Evolutionary conservation across 1,140 invertebrate genomes (phyloP), one percentile per base, ranked within the genome.

Genomic region (Popillia japonica): DNA sequence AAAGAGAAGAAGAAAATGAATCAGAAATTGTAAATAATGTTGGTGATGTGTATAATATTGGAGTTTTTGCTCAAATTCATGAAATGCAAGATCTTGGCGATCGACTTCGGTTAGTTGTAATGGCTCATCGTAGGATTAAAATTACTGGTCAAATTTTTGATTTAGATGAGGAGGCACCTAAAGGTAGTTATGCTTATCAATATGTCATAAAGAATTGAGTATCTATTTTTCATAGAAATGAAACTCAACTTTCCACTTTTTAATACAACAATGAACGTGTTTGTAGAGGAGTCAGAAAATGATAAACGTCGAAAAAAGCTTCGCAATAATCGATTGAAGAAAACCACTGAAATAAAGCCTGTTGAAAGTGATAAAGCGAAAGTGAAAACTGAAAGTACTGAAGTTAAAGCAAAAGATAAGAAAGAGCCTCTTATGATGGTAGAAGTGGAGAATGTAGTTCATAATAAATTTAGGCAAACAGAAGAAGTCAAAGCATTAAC

Each of bases 41-140:
- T 40, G 90, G 94, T 85, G 97, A 99, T 77, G 89, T 99, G 27
- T 96, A 99, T 87, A 87, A 91, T 59, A 90, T 99, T 23, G 99
- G 99, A 40, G 96, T 98, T 9, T 99, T 99, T 90, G 98, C 96
- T 40, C 96, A 99, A 88, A 99, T 99, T 83, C 95, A 97, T 84
- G 98, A 99, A 88, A 92, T 99, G 86, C 96, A 99, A 86, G 98
- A 99, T 87, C 89, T 98, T 82, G 97, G 97, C 17, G 95, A 97
- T 86, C 94, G 94, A 86, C 85, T 99, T 72, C 90, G 96, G 77
- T 91, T 99, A 82, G 96, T 99, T 76, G 94, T 99, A 6, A 96
- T 98, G 92, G 96, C 96, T 0, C 96, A 99, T 86, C 89, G 98
- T 78, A 90, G 97, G 85, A 95, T 97, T 73, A 92, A 92, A 85